These are phyloP conservation scores for Corythornis cristatus DNA, from an alignment of 2,113 vertebrate genomes.

Conservation along the genomic window DNA sequence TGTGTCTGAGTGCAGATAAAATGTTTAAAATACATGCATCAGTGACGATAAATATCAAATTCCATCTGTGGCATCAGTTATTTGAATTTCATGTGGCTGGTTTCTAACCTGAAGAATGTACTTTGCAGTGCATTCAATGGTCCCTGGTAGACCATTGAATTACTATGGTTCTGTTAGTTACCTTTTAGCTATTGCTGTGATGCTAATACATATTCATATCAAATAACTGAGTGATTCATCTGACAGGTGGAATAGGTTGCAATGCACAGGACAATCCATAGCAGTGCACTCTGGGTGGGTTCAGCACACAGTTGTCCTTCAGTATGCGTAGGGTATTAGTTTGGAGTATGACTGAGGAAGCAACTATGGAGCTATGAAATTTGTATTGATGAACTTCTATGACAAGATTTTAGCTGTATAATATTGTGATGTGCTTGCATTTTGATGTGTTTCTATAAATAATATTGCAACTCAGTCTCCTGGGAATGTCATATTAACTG, in stretches of 20 bases:
- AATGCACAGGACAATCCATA: slow-evolving; percentile 18
- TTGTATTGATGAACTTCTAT: background rate
- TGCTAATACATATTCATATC: slow-evolving; percentile 39
- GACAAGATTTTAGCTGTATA: background rate
- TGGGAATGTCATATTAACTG: background rate
- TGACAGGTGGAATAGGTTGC: slow-evolving; percentile 40
- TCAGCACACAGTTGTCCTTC: slow-evolving; percentile 7
- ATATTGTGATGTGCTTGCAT: background rate
- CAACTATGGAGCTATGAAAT: background rate
- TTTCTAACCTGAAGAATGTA: slow-evolving; percentile 11
- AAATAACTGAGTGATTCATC: background rate
- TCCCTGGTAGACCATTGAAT: slow-evolving; percentile 27
- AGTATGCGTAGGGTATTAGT: background rate
- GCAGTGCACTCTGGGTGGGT: background rate
- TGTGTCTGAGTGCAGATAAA: background rate
- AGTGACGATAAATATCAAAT: background rate
- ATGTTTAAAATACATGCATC: background rate
- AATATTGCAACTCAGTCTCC: background rate
- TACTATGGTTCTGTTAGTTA: slow-evolving; percentile 22
- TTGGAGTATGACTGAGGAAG: background rate
- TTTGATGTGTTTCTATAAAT: slow-evolving; percentile 23
- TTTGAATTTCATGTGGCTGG: slow-evolving; percentile 26
- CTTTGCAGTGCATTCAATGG: slow-evolving; percentile 16
- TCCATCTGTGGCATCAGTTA: background rate
- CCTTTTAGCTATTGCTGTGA: slow-evolving; percentile 17